Base-by-base conservation (phyloP, 1,140 invertebrate genomes). In the Microvelia longipes region DNA sequence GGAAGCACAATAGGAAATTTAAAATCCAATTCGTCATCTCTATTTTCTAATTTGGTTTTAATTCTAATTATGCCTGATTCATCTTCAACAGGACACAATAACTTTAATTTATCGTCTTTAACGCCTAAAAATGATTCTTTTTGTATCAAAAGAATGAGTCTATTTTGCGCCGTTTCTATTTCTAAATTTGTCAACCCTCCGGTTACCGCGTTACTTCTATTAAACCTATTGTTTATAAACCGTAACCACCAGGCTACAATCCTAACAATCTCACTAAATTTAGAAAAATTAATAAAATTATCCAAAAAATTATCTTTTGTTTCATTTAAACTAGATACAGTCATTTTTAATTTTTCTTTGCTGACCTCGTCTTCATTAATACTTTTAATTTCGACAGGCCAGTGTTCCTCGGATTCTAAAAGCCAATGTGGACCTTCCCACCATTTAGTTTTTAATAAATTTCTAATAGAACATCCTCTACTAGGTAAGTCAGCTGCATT, bases 401-500 rank as follows among this genome's bases (percentile, higher is more conserved):
- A 70, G 24, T 72, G 30, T 27, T 19, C 28, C 24, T 25, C 24
- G n/a, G 67, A 29, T 24, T 1, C 11, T 50, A 71, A 66, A 35
- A 80, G 69, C 78, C 77, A 80, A 0, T 67, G 35, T 5, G 80
- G 78, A 19, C 80, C 77, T 71, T 80, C 76, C 76, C 76, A 78
- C 79, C 79, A 82, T 72, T 73, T 73, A 13, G 75, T 75, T 28
- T 78, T 71, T 11, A 77, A 25, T 19, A 81, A 73, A 25, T 70
- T 19, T 70, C 73, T 74, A 2, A 75, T 65, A 11, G 69, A 29
- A 73, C 77, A 79, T 29, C 80, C 79, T 73, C 80, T 70, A 19
- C 79, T 81, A 11, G 77, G 75, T 24, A 80, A 71, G 73, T 82
- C 80, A 27, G 79, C 66, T 27, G 69, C 28, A 29, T 72, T 67